Evolutionary conservation across 2,888 invertebrate genomes (phyloP).

Genomic region (Patella depressa): DNA sequence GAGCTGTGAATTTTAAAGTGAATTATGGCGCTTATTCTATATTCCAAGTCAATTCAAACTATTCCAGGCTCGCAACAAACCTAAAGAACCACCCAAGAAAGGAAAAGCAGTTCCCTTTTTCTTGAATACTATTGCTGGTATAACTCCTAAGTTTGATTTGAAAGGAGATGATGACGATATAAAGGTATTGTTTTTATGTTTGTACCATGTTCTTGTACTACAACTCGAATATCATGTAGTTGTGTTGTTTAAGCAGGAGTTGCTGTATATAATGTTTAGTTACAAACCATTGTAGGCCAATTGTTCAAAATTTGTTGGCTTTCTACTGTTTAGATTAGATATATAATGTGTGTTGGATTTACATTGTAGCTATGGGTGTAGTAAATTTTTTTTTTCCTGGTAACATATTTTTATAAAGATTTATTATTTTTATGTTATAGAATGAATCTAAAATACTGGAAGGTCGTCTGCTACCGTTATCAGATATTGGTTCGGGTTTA

Average conservation of each 20-base stretch:
- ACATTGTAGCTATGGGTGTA: too few species aligned
- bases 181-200: slow-evolving; percentile 21
- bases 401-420: too few species aligned
- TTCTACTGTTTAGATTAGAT: too few species aligned
- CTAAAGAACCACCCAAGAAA: slow-evolving; percentile 84
- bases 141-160: slow-evolving; percentile 83
- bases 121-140: slow-evolving; percentile 88
- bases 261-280: not conserved
- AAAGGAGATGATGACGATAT: slow-evolving; percentile 36
- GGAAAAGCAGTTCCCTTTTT: slow-evolving; percentile 96
- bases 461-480: slow-evolving; percentile 7
- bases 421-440: not conserved
- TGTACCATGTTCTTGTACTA: not conserved
- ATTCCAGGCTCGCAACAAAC: slow-evolving; percentile 82
- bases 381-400: too few species aligned
- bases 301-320: too few species aligned
- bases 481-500: slow-evolving; percentile 9
- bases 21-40: slow-evolving; percentile 14
- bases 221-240: too few species aligned
- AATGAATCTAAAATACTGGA: not conserved
- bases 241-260: too few species aligned
- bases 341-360: too few species aligned
- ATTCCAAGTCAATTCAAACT: too few species aligned
- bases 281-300: not conserved
- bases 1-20: not conserved